These are phyloP conservation scores for Opisthocomus hoazin DNA, from an alignment of 2,113 vertebrate species.

Conservation along the genomic window DNA sequence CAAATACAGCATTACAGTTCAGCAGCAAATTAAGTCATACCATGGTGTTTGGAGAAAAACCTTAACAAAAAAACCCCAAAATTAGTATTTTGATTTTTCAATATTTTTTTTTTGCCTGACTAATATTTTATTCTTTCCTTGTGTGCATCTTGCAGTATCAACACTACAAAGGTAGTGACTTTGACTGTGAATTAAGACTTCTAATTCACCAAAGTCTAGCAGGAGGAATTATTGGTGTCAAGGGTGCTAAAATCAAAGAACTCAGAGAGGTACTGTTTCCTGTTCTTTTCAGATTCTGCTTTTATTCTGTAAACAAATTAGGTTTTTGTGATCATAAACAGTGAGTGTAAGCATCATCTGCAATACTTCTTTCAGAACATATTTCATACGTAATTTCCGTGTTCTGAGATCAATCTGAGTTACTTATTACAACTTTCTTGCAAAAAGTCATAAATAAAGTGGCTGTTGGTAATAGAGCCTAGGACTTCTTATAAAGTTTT, in stretches of 20 bases:
- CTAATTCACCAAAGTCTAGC: constrained; percentile 95
- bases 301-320: not conserved
- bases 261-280: constrained; percentile 83
- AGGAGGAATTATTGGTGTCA: constrained; percentile 95
- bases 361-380: not conserved
- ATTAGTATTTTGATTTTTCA: not conserved
- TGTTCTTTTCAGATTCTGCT: not conserved
- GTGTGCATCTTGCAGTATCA: constrained; percentile 81
- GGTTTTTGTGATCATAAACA: not conserved
- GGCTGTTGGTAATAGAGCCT: not conserved
- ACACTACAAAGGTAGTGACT: constrained; percentile 94
- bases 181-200: constrained; percentile 93
- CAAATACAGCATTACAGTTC: not conserved
- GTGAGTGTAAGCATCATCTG: not conserved
- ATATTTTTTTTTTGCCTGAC: not conserved
- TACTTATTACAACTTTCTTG: not conserved
- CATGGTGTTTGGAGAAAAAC: not conserved
- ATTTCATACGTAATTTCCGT: not conserved
- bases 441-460: not conserved
- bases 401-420: not conserved
- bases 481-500: not conserved
- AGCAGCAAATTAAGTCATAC: not conserved
- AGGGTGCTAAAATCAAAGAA: constrained; percentile 97
- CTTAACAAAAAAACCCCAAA: not conserved
- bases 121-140: constrained; percentile 5